phyloP scores from a whole-genome alignment of 2,113 vertebrate species.

The Chlorodrepanis virens region DNA sequence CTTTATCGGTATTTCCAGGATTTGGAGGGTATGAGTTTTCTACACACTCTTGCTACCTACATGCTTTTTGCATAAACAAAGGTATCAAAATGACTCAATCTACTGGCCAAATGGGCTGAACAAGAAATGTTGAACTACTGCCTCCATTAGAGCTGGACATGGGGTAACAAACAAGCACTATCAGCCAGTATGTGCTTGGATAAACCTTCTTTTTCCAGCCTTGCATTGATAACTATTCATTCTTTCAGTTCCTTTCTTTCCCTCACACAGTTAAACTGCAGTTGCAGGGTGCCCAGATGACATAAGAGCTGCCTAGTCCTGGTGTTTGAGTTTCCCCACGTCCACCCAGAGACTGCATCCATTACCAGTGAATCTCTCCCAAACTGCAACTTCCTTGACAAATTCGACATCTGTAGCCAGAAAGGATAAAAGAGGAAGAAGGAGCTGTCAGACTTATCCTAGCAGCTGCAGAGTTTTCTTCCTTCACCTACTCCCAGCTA shows the following conservation, averaged over 20 bases:
- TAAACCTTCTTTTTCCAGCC: not conserved
- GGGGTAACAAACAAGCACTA: not conserved
- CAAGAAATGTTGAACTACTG: not conserved
- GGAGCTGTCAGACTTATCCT: conserved; percentile 7
- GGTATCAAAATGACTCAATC: not conserved
- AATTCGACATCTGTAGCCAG: not conserved
- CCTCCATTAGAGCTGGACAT: not conserved
- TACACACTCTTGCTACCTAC: not conserved
- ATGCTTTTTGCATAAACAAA: not conserved
- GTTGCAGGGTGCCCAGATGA: not conserved
- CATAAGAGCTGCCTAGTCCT: not conserved
- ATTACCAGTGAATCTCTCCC: not conserved
- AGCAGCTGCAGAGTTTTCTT: not conserved
- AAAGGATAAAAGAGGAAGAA: not conserved
- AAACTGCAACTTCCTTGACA: not conserved
- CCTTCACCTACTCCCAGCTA: conserved; percentile 31
- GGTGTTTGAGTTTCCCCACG: not conserved
- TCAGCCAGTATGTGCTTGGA: not conserved
- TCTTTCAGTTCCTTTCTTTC: not conserved
- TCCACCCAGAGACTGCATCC: not conserved
- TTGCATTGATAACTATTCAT: not conserved
- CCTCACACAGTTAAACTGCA: not conserved
- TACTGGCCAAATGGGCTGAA: not conserved
- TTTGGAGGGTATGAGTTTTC: not conserved
- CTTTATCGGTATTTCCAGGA: not conserved